Percentiles rank a stretch among this genome's conserved stretches.
Conservation (phyloP, 2,113 vertebrate species). For the Garra rufa region DNA sequence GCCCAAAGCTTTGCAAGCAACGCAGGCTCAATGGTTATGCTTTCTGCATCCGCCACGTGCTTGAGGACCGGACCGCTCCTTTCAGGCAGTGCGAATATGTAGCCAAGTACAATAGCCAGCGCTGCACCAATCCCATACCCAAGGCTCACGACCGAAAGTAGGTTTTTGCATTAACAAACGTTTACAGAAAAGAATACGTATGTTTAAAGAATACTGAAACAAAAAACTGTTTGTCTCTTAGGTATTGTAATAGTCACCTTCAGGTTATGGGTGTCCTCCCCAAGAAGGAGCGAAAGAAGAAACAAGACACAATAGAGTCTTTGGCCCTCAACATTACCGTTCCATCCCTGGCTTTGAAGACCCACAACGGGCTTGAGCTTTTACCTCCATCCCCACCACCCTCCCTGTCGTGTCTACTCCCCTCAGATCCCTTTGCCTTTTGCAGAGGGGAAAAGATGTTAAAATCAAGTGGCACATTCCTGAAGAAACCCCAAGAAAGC, state of each 20-base stretch:
- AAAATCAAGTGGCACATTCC: constrained; percentile 78
- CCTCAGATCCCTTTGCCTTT: constrained; percentile 87
- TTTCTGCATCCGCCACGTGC: constrained; percentile 91
- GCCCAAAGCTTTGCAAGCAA: constrained; percentile 92
- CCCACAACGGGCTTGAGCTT: constrained; percentile 84
- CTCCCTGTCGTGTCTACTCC: constrained; percentile 76
- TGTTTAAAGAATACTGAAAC: neutral
- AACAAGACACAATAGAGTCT: constrained; percentile 85
- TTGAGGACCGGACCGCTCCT: constrained; percentile 90
- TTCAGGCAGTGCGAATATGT: constrained; percentile 97
- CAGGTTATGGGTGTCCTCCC: constrained; percentile 92
- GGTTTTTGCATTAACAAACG: constrained; percentile 55
- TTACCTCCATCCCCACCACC: constrained; percentile 81
- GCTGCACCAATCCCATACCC: constrained; percentile 92
- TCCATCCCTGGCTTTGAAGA: constrained; percentile 85
- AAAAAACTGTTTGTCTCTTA: constrained; percentile 55
- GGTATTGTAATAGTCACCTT: constrained; percentile 92
- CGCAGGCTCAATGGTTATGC: constrained; percentile 91
- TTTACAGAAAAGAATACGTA: neutral
- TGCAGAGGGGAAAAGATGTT: constrained; percentile 68
- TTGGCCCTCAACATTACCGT: constrained; percentile 87
- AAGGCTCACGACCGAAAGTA: constrained; percentile 90
- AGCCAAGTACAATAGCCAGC: constrained; percentile 92
- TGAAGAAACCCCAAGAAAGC: constrained; percentile 85
- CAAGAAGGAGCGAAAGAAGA: constrained; percentile 94